phyloP scores from a whole-genome alignment of 2,888 invertebrate genomes.

The Plusia festucae region DNA sequence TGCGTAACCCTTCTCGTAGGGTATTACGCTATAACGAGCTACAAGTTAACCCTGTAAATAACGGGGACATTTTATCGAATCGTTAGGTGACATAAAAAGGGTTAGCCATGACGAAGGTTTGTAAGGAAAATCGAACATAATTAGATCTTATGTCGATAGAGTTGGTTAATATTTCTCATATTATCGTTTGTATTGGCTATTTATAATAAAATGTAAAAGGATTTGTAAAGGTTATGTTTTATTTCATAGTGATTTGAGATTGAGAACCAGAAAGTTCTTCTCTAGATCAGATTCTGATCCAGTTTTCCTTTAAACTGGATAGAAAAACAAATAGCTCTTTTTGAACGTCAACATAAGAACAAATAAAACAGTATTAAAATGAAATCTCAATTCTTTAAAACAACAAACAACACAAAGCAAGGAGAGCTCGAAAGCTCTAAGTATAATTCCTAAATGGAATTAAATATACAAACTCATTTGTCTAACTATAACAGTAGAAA shows the following conservation, averaged over 20 bases:
- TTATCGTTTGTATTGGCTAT: not conserved
- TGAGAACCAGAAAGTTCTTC: too few species aligned
- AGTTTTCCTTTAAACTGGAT: too few species aligned
- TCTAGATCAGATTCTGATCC: too few species aligned
- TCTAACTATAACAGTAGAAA: not conserved
- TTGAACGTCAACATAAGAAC: too few species aligned
- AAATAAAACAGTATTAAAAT: too few species aligned
- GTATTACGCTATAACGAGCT: slow-evolving; percentile 35
- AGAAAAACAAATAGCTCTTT: too few species aligned
- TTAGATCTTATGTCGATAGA: slow-evolving; percentile 26
- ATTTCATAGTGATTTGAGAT: not conserved
- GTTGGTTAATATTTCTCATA: not conserved
- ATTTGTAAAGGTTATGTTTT: not conserved
- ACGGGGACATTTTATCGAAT: slow-evolving; percentile 37
- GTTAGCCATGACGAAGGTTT: slow-evolving; percentile 49
- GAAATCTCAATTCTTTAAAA: too few species aligned
- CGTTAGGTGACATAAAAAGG: slow-evolving; percentile 48
- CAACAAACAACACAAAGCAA: not conserved
- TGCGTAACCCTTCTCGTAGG: slow-evolving; percentile 18
- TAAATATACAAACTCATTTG: not conserved
- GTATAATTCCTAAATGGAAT: not conserved
- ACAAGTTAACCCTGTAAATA: slow-evolving; percentile 36
- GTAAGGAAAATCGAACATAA: slow-evolving; percentile 32
- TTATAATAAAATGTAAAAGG: not conserved
- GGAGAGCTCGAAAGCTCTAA: not conserved